Base-by-base conservation (phyloP, 2,888 invertebrate species). In the Osmoderma eremita region DNA sequence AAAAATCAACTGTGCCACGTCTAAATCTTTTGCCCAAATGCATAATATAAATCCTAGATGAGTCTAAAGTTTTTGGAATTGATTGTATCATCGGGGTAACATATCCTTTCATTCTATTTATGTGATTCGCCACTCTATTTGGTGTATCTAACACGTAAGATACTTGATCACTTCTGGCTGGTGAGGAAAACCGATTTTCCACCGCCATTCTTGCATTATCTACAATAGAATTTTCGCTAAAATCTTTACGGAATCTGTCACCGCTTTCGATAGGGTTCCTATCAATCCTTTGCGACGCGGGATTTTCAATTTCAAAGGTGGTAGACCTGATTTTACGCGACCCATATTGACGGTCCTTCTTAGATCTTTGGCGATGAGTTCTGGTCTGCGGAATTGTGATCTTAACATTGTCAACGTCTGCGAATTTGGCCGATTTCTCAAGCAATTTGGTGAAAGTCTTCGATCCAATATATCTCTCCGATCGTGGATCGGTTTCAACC, bases 21-120 rank as follows among this genome's bases (percentile, higher is more conserved):
- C 77, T 76, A n/a, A 81, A 76, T 50, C 79, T 75, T 54, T 73
- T 75, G 0, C 79, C 76, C 61, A 81, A 78, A 63, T 80, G 74
- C 38, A 70, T 70, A 38, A 81, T 73, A 56, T 79, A 81, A 24
- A 71, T 75, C 39, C 76, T 78, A 0, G 81, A 79, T 1, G 74
- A 76, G 1, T 72, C 67, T 1, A 81, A 68, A 39, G 80, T 73
- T 65, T 75, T 75, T 0, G 82, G 81, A 5, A 81, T 70, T 10
- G 78, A 73, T 12, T 74, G 73, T 13, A 81, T 71, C 3, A 81
- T 74, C 8, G 81, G 81, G 17, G 70, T 70, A 0, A 77, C 69
- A 17, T 79, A 76, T 41, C 77, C 72, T 22, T 74, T 74, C 3
- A 80, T 50, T 36, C 75, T 73, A 42, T 78, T 74, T 17, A 81